Base-by-base conservation (phyloP, 2,113 vertebrate species). In the Plectropomus leopardus region DNA sequence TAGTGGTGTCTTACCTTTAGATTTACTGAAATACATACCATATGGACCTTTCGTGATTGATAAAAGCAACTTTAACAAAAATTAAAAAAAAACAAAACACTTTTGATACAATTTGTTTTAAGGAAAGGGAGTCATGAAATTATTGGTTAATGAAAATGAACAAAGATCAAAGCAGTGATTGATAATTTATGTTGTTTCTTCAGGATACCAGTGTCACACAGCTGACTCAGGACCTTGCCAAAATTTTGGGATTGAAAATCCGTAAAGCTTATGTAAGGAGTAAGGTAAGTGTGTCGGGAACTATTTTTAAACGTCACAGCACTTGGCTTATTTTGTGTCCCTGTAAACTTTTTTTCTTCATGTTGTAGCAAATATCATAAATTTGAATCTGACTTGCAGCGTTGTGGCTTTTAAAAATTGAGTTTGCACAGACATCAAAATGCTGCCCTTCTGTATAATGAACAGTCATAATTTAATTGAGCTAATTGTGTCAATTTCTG, bases 241-340 rank as follows among this genome's bases (percentile, higher is more conserved):
- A 97, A 92, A 96, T 95, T 90, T 94, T 99, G 89, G 97, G 97
- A 70, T 94, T 99, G 92, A 99, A 99, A 96, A 97, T 98, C 92
- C 96, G 98, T 80, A 99, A 98, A 94, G 97, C 98, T 7, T 99
- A 99, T 70, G 94, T 99, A 11, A 96, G 98, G 94, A 96, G 94
- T 21, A 97, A 98, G 96, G 98, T 98, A 93, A 85, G 93, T 44
- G 26, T 42, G 4, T 58, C 13, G 4, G 2, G 1, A 53, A 61
- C n/a, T 10, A 23, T 28, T 10, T 21, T 34, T 24, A 36, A 61
- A 19, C 1, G 13, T 16, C 19, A 21, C n/a, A 15, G 17, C 30
- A 19, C 13, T 8, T 9, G 47, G 47, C 19, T 50, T 58, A 58
- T 32, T 57, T 21, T 36, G 4, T 19, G 36, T 42, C 36, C 3